Conservation (phyloP, 2,797 vertebrate genomes). For the Paramormyrops hopkinsi region DNA sequence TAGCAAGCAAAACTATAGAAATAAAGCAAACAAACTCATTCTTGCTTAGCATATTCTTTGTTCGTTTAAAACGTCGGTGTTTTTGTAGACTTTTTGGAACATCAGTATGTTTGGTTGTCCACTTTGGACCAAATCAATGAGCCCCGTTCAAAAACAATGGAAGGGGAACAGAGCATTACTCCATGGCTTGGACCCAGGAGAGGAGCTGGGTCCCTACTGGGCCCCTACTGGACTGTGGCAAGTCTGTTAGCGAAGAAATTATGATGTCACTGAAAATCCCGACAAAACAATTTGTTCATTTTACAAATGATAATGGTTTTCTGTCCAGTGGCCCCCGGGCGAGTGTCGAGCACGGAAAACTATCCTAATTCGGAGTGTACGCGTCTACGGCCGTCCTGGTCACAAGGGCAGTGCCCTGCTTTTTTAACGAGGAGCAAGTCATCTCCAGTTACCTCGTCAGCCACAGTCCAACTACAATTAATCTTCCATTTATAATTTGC, state of each 20-base stretch:
- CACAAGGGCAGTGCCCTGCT: conserved; percentile 56
- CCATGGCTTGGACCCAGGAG: conserved; percentile 27
- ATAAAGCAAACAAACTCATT: not conserved
- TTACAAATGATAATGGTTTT: conserved; percentile 76
- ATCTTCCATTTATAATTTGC: conserved; percentile 82
- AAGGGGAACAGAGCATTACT: not conserved
- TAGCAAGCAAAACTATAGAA: not conserved
- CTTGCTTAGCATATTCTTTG: not conserved
- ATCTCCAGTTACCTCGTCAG: conserved; percentile 67
- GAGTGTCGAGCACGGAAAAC: conserved; percentile 51
- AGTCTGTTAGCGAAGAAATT: conserved; percentile 67
- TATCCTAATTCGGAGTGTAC: conserved; percentile 57
- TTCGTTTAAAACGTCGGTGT: not conserved
- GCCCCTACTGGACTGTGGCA: conserved; percentile 35
- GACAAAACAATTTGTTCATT: conserved; percentile 76
- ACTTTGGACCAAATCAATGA: not conserved
- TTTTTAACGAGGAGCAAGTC: conserved; percentile 52
- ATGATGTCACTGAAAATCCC: conserved; percentile 63
- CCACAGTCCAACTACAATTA: conserved; percentile 69
- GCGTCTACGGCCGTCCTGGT: conserved; percentile 49
- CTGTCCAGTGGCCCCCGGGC: conserved; percentile 50
- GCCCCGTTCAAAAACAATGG: not conserved
- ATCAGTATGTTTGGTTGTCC: not conserved
- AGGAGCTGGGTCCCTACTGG: conserved; percentile 24
- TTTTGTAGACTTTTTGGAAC: not conserved